Percentiles rank a stretch among this genome's conserved stretches.
Conservation (phyloP, 35 echinoderm and acorn worm genomes). For the Apostichopus japonicus region DNA sequence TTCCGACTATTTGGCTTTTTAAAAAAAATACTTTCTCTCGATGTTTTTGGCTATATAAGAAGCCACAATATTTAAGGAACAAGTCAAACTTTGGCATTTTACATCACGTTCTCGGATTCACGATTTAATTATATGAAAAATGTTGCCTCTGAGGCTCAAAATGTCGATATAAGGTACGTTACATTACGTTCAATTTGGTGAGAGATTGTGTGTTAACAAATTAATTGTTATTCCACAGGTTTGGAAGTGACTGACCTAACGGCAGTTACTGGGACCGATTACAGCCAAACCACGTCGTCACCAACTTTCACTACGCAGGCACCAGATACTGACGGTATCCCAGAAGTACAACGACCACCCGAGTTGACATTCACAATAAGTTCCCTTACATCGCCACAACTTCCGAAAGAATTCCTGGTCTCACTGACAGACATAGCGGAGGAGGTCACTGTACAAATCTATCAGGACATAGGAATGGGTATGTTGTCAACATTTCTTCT, state of each 20-base stretch:
- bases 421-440: not conserved
- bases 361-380: not conserved
- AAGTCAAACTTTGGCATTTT: no score
- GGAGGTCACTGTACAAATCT: not conserved
- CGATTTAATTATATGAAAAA: no score
- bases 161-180: no score
- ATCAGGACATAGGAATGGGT: not conserved
- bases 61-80: no score
- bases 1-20: no score
- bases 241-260: not conserved
- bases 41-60: no score
- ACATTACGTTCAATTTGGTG: no score
- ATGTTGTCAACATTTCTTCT: not conserved
- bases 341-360: not conserved
- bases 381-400: not conserved
- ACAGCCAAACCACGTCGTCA: not conserved
- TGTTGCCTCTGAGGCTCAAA: no score
- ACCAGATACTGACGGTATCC: not conserved
- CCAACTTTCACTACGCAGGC: not conserved
- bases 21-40: no score
- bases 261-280: not conserved
- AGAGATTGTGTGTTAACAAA: no score
- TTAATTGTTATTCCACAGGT: not conserved
- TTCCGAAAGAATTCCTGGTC: not conserved
- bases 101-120: no score